Evolutionary conservation across 2,888 invertebrate genomes (phyloP), one percentile per base, ranked within the genome.

Genomic region (Leptinotarsa haldemani): DNA sequence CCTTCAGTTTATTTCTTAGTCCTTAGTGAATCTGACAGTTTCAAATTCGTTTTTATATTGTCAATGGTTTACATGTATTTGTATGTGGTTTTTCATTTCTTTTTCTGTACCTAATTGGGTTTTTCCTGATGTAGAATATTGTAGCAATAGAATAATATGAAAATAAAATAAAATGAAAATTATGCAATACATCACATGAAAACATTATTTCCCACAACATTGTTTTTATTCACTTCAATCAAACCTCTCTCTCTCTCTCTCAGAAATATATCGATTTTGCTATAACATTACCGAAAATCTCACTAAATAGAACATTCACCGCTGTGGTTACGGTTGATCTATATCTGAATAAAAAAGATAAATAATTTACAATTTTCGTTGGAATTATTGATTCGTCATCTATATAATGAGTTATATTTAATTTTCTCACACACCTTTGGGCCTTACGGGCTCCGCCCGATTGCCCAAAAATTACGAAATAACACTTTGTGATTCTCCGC

Each of bases 281-380:
- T 25, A 61, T 25, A 50, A 68, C 53, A 71, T 67, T 47, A 64
- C 64, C 47, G 69, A 69, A 74, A 73, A 63, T 75, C 66, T 74
- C 77, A 77, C 77, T 78, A 73, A 71, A 76, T 64, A 64, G 58
- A 67, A 58, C 73, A 76, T 77, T 77, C 76, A 77, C 78, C 78
- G 77, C 76, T 74, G 77, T 74, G 68, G 74, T 74, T 77, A 75
- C 65, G 71, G 65, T 73, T 75, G 74, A 78, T 77, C 78, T 70
- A 74, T 74, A 74, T 73, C 73, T 65, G 74, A 71, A 74, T 74
- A 73, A 74, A 77, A 75, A 73, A 75, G 61, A 30, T 68, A 72
- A 73, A 69, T 56, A 73, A 73, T 73, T 65, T 73, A 73, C 73
- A 73, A 67, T 72, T 67, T 58, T 68, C 72, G 72, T 68, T 63